A percentile compares a stretch with the other conserved stretches of the same genome.
Conservation (phyloP, 2,113 vertebrate species). For the Smithornis capensis region DNA sequence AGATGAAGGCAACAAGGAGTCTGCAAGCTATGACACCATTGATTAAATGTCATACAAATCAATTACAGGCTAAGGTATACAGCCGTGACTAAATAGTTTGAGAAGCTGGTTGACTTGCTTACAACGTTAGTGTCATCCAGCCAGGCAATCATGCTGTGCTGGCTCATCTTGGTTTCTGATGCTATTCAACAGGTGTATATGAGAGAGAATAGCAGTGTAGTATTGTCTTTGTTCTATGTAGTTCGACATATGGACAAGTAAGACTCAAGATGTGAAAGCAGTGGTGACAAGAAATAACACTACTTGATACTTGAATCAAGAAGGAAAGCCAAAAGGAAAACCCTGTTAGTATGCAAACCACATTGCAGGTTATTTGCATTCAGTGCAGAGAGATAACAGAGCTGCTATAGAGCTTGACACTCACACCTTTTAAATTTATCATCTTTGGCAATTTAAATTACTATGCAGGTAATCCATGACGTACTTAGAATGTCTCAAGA, state of each 20-base stretch:
- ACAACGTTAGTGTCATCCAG: too few relatives aligned
- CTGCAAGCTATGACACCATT: background rate
- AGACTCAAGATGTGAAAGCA: background rate
- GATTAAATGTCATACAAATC: background rate
- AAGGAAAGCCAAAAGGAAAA: background rate
- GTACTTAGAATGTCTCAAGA: background rate
- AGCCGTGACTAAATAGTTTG: background rate
- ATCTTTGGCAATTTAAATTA: conserved; percentile 14
- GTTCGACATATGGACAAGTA: background rate
- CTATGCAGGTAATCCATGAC: background rate
- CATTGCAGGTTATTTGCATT: background rate
- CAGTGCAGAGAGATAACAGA: background rate
- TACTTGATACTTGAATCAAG: background rate
- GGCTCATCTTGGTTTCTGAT: background rate
- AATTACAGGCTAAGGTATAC: background rate
- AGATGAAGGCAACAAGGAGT: background rate
- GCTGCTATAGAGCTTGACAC: background rate
- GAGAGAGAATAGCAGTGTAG: accelerated
- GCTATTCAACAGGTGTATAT: background rate
- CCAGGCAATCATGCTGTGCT: background rate
- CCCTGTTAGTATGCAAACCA: background rate
- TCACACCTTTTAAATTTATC: background rate
- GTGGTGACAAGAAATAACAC: background rate
- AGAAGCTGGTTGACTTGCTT: background rate
- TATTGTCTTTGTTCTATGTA: background rate